Conservation (phyloP, 1,140 invertebrate species). For the Lysiphlebus fabarum region DNA sequence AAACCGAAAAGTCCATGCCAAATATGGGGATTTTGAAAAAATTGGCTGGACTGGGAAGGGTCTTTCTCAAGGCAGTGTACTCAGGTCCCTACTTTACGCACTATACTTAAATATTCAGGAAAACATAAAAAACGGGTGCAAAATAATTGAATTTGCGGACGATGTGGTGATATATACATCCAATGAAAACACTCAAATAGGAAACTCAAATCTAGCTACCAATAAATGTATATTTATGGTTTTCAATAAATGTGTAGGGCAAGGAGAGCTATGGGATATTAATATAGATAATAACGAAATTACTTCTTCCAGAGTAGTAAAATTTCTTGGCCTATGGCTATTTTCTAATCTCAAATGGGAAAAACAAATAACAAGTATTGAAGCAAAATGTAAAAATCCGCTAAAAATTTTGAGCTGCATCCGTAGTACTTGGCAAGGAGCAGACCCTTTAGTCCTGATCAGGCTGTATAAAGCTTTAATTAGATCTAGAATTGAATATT, state of each 20-base stretch:
- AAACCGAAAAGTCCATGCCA: conserved; percentile 31
- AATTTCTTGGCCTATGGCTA: conserved; percentile 16
- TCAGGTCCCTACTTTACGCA: background rate
- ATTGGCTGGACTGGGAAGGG: conserved; percentile 35
- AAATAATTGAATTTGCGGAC: conserved; percentile 20
- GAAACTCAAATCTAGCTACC: background rate
- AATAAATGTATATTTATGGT: conserved; percentile 5
- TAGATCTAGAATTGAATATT: background rate
- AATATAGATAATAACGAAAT: background rate
- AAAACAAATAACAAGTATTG: background rate
- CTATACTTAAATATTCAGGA: conserved; percentile 1
- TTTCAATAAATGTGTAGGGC: background rate
- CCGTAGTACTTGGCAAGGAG: background rate
- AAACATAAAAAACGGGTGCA: background rate
- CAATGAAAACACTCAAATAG: background rate
- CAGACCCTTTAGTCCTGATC: background rate
- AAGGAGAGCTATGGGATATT: background rate
- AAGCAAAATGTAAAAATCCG: conserved; percentile 3
- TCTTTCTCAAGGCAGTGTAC: background rate
- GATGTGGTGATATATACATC: conserved; percentile 14
- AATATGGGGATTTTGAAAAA: conserved; percentile 39
- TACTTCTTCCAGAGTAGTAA: background rate
- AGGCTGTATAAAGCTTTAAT: background rate
- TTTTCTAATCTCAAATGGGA: background rate
- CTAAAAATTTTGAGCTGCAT: background rate